phyloP scores from a whole-genome alignment of 2,113 vertebrate genomes.

The Carettochelys insculpta region DNA sequence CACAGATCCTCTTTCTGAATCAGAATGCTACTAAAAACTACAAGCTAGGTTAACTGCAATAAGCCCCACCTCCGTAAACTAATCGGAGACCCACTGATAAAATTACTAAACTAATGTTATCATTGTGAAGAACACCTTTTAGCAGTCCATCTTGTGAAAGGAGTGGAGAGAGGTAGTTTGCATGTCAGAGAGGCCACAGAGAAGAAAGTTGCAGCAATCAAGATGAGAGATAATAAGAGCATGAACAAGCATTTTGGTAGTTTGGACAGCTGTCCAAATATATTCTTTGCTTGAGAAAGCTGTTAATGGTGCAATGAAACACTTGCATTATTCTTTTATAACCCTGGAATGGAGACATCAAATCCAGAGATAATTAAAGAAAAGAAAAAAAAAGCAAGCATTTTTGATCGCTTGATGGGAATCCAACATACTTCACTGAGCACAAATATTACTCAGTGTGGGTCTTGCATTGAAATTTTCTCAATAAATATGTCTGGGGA shows the following conservation, averaged over 20 bases:
- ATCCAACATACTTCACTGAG: not conserved
- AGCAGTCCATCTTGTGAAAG: not conserved
- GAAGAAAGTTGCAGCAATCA: not conserved
- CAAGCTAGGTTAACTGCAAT: not conserved
- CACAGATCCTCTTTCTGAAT: not conserved
- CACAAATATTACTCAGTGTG: not conserved
- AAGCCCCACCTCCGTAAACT: not conserved
- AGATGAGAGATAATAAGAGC: not conserved
- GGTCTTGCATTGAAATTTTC: not conserved
- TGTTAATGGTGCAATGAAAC: conserved; percentile 2
- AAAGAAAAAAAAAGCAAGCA: not conserved
- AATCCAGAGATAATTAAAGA: not conserved
- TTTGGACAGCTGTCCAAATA: not conserved
- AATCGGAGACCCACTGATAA: not conserved
- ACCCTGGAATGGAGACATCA: not conserved
- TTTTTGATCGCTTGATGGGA: not conserved
- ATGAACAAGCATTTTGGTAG: not conserved
- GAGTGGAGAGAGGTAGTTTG: not conserved
- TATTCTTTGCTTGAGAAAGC: not conserved
- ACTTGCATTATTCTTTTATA: not conserved
- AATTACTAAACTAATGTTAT: not conserved
- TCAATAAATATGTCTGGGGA: not conserved
- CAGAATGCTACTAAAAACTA: not conserved
- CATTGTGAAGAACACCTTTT: not conserved
- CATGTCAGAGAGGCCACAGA: not conserved